A percentile compares a stretch with the other conserved stretches of the same genome.
Conservation (phyloP, 2,113 vertebrate species). For the Muscicapa adusta region DNA sequence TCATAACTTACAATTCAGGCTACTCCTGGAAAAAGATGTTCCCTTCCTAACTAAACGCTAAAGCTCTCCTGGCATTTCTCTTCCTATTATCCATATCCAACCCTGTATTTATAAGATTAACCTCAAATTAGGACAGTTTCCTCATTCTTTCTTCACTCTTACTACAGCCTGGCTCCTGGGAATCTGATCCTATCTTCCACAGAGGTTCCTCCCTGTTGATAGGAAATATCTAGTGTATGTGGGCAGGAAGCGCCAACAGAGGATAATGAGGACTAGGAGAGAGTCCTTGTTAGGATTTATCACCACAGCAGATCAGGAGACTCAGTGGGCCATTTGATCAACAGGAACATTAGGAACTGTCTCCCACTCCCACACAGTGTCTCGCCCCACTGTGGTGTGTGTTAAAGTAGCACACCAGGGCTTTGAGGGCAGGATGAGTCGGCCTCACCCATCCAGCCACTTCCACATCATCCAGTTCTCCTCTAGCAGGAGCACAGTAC, state of each 20-base stretch:
- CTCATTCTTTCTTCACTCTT: constrained; percentile 52
- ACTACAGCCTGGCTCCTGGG: constrained; percentile 39
- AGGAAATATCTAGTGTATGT: constrained; percentile 43
- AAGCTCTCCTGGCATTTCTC: not conserved
- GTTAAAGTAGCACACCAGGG: not conserved
- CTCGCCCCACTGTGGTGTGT: not conserved
- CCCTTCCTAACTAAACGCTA: not conserved
- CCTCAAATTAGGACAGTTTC: constrained; percentile 47
- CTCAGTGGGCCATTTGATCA: constrained; percentile 28
- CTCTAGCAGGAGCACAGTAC: not conserved
- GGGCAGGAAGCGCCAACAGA: not conserved
- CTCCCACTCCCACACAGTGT: constrained; percentile 3
- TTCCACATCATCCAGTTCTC: not conserved
- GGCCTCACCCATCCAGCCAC: not conserved
- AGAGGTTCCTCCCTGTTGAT: constrained; percentile 55
- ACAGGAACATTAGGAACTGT: constrained; percentile 40
- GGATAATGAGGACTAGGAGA: constrained; percentile 46
- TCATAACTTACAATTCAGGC: constrained; percentile 2
- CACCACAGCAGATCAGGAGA: constrained; percentile 15
- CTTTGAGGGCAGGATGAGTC: not conserved
- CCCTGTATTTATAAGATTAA: constrained; percentile 43
- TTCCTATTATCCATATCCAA: constrained; percentile 25
- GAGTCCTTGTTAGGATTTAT: constrained; percentile 40
- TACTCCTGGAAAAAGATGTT: constrained; percentile 14
- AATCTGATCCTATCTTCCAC: constrained; percentile 60